Evolutionary conservation across 2,888 invertebrate species (phyloP).

Genomic region (Caenorhabditis doughertyi): DNA sequence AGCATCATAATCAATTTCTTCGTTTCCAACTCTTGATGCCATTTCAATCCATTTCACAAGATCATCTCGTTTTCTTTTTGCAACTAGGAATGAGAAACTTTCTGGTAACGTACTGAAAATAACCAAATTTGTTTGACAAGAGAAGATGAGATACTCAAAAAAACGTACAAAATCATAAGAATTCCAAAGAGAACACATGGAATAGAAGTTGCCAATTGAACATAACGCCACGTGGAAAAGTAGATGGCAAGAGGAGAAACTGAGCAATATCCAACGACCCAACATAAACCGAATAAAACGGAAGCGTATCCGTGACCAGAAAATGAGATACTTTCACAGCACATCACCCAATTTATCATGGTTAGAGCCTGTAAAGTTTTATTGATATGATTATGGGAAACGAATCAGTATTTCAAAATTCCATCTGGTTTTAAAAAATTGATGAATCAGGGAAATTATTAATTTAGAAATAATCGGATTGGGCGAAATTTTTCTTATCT

Average conservation of each 20-base stretch:
- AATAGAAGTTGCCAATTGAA: conserved; percentile 68
- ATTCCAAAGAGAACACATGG: conserved; percentile 70
- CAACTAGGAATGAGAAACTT: conserved; percentile 72
- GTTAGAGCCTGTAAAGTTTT: conserved; percentile 59
- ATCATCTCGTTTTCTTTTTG: conserved; percentile 60
- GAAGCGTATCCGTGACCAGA: conserved; percentile 68
- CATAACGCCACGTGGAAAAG: conserved; percentile 70
- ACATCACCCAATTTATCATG: conserved; percentile 72
- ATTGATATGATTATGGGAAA: neutral
- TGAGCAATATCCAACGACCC: conserved; percentile 74
- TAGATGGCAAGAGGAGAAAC: conserved; percentile 73
- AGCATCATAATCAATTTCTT: conserved; percentile 61
- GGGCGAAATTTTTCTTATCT: too few species aligned
- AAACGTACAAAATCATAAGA: conserved; percentile 70
- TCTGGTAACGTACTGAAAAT: conserved; percentile 75
- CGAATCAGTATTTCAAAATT: too few species aligned
- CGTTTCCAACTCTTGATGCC: conserved; percentile 54
- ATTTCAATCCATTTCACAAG: conserved; percentile 69
- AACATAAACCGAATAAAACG: conserved; percentile 65
- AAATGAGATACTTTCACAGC: conserved; percentile 69
- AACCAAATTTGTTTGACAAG: too few species aligned
- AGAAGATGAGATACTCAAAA: too few species aligned
- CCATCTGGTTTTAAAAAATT: too few species aligned
- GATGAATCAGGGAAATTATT: neutral
- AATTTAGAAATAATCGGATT: too few species aligned